Evolutionary conservation across 2,113 vertebrate species (phyloP).

Genomic region (Ginglymostoma cirratum): DNA sequence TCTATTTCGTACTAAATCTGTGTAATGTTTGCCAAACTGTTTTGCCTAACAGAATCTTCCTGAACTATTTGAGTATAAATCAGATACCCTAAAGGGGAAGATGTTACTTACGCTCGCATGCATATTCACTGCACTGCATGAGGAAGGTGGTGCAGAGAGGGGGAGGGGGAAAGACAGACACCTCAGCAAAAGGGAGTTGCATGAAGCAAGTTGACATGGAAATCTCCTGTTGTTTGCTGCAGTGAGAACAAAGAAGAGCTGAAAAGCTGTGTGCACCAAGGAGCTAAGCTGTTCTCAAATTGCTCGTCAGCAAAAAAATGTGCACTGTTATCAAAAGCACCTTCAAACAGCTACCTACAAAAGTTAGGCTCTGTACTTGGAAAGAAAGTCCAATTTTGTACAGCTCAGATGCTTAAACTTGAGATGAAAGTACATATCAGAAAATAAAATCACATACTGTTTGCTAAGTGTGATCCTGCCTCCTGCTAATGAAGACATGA

Average conservation of each 20-base stretch:
- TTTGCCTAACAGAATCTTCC: neutral
- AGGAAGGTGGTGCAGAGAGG: neutral
- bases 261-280: neutral
- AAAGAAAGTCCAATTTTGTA: neutral
- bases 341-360: neutral
- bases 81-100: neutral
- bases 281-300: neutral
- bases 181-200: slow-evolving; percentile 8
- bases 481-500: neutral
- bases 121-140: neutral
- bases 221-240: slow-evolving; percentile 19
- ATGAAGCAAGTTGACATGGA: neutral
- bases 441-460: neutral
- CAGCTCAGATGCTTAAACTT: neutral
- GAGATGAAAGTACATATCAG: neutral
- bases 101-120: neutral
- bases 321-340: neutral
- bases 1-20: neutral
- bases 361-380: neutral
- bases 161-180: neutral
- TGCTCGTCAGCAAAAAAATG: neutral
- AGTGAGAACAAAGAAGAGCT: neutral
- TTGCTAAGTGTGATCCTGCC: neutral
- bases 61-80: neutral
- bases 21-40: neutral